These are phyloP conservation scores for Grallaria varia DNA, from an alignment of 2,113 vertebrate genomes.

Conservation along the genomic window DNA sequence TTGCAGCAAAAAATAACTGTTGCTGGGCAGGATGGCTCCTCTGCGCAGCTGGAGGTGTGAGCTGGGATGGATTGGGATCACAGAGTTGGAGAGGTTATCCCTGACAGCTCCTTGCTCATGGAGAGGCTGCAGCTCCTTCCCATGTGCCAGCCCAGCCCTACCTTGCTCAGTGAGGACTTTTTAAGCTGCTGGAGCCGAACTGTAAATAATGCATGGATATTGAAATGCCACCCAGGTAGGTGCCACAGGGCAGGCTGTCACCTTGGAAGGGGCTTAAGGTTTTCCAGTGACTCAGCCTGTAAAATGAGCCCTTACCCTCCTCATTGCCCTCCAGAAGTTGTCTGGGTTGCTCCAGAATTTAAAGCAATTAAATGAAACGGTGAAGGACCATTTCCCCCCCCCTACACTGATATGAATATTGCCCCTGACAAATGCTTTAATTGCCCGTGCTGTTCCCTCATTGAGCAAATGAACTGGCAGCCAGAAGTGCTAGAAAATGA, in stretches of 20 bases:
- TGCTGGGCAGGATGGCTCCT: neutral
- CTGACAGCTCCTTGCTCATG: fast-evolving
- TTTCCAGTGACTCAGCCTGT: neutral
- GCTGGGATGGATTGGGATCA: too few relatives aligned
- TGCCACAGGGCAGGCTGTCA: neutral
- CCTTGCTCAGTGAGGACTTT: neutral
- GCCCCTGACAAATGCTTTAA: neutral
- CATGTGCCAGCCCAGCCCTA: neutral
- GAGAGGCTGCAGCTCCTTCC: neutral
- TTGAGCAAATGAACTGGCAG: neutral
- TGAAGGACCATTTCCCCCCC: fast-evolving
- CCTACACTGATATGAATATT: fast-evolving
- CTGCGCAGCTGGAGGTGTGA: neutral
- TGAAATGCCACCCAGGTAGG: neutral
- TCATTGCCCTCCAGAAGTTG: neutral
- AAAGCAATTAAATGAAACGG: neutral
- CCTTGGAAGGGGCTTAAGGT: neutral
- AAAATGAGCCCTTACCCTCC: neutral
- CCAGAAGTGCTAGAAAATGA: neutral
- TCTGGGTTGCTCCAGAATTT: neutral
- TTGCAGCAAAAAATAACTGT: neutral
- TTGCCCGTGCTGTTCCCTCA: neutral
- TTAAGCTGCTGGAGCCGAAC: neutral
- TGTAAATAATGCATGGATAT: neutral
- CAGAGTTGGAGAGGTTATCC: neutral